phyloP scores from a whole-genome alignment of 2,113 vertebrate species.

The Grammomys surdaster region DNA sequence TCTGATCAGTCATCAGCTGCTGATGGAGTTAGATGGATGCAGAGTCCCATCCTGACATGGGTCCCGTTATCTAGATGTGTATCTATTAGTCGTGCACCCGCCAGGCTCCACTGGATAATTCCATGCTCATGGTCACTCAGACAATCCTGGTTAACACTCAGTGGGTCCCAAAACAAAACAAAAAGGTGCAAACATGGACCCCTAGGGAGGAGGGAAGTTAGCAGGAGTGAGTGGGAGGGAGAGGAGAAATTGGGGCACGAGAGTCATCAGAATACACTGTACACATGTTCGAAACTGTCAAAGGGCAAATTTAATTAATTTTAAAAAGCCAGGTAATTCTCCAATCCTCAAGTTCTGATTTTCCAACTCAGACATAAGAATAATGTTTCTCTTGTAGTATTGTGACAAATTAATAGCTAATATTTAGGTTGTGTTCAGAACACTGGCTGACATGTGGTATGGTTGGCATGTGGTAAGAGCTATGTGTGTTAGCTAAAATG shows the following conservation, averaged over 20 bases:
- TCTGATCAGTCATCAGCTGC: no score
- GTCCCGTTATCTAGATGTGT: no score
- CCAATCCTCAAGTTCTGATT: constrained; percentile 9
- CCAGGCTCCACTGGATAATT: no score
- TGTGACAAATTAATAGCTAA: neutral
- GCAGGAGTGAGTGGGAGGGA: neutral
- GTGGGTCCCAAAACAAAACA: neutral
- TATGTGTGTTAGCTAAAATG: neutral
- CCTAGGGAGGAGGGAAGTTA: neutral
- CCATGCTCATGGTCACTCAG: neutral
- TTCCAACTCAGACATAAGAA: neutral
- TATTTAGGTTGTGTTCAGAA: neutral
- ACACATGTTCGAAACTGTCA: no score
- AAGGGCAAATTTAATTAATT: neutral
- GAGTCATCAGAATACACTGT: neutral
- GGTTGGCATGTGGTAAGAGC: neutral
- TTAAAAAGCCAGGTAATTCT: neutral
- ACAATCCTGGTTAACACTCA: neutral
- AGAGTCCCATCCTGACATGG: neutral
- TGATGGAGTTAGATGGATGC: no score
- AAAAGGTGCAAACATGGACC: neutral
- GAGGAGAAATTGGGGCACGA: neutral
- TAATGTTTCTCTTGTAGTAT: neutral
- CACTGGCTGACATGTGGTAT: neutral
- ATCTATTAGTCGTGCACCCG: no score